phyloP scores from a whole-genome alignment of 1,140 invertebrate genomes.

The Octopus bimaculoides region DNA sequence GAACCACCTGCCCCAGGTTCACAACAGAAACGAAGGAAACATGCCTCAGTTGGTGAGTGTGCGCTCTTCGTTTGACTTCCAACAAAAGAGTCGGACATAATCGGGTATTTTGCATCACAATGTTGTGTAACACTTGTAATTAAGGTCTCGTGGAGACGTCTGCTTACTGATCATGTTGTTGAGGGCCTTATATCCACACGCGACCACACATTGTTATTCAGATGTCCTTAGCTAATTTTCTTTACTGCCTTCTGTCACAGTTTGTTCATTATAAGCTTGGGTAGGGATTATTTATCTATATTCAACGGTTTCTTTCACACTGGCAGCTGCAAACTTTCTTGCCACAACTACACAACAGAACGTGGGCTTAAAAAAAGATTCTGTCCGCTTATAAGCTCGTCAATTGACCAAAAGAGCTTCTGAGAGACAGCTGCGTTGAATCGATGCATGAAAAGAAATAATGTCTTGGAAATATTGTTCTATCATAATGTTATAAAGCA shows the following conservation, averaged over 20 bases:
- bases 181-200: neutral
- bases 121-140: conserved; percentile 13
- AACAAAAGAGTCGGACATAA: conserved; percentile 9
- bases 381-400: neutral
- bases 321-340: neutral
- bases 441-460: conserved; percentile 12
- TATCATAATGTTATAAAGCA: conserved; percentile 9
- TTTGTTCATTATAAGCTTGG: conserved; percentile 13
- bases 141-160: conserved; percentile 9
- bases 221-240: conserved; percentile 5
- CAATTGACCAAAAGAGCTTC: conserved; percentile 4
- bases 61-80: conserved; percentile 11
- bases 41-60: conserved; percentile 12
- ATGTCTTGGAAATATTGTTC: conserved; percentile 15
- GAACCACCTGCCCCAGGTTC: neutral
- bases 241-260: conserved; percentile 9
- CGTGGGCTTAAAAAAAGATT: conserved; percentile 11
- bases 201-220: conserved; percentile 13
- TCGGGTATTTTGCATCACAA: conserved; percentile 13
- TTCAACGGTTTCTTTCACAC: conserved; percentile 8
- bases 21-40: neutral
- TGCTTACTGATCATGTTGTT: conserved; percentile 9
- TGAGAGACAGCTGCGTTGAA: conserved; percentile 6
- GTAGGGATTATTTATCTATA: conserved; percentile 11
- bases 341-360: conserved; percentile 5